These are phyloP conservation scores for Trematomus loennbergii DNA, from an alignment of 2,113 vertebrate species.

Conservation along the genomic window DNA sequence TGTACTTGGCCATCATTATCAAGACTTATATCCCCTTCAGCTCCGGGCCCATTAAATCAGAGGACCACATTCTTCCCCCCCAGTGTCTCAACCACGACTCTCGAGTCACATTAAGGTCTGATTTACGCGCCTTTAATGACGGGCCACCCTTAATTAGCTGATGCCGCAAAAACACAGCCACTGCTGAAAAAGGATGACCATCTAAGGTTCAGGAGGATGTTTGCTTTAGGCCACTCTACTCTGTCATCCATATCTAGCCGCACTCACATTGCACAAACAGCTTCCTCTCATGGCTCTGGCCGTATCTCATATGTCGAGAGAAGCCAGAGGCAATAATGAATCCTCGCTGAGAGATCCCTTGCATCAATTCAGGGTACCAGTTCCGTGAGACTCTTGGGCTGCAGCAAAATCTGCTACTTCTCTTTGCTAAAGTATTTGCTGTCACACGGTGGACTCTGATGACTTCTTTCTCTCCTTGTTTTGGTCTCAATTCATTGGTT, in stretches of 20 bases:
- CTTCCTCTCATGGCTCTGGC: constrained; percentile 52
- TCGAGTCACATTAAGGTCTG: constrained; percentile 78
- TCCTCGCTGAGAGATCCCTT: constrained; percentile 40
- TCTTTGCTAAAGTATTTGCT: constrained; percentile 46
- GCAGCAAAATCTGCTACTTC: constrained; percentile 37
- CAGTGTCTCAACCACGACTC: constrained; percentile 66
- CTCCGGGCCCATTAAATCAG: constrained; percentile 79
- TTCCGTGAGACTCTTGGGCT: constrained; percentile 26
- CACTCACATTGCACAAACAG: constrained; percentile 53
- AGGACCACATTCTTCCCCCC: constrained; percentile 70
- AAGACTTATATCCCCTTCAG: constrained; percentile 79
- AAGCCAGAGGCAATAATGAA: constrained; percentile 62
- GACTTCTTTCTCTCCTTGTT: constrained; percentile 59
- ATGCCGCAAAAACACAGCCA: constrained; percentile 63
- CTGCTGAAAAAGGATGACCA: constrained; percentile 50
- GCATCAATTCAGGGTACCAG: constrained; percentile 38
- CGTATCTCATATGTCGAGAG: constrained; percentile 54
- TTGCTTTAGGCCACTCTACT: constrained; percentile 66
- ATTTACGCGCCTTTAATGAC: constrained; percentile 79
- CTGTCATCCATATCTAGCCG: constrained; percentile 66
- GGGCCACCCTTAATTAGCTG: constrained; percentile 79
- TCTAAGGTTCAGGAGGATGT: constrained; percentile 52
- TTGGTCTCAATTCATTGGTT: constrained; percentile 69
- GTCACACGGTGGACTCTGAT: constrained; percentile 45
- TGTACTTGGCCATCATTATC: constrained; percentile 81